phyloP scores from a whole-genome alignment of 2,797 vertebrate species.

The Pseudopleuronectes americanus region DNA sequence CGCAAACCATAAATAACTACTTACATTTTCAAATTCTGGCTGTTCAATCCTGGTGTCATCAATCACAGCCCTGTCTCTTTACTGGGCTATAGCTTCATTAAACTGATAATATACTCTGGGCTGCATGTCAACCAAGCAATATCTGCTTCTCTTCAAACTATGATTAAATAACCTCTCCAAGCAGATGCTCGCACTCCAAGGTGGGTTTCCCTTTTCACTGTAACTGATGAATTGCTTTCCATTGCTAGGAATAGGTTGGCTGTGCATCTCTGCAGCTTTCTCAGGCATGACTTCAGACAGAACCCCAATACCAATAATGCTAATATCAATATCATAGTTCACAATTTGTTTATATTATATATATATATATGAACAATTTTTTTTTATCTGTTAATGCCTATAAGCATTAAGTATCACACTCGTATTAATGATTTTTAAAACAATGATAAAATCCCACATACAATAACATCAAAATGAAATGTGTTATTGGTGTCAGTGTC shows the following conservation, averaged over 20 bases:
- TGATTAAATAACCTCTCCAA: slow-evolving; percentile 60
- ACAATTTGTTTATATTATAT: neutral
- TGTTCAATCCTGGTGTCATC: slow-evolving; percentile 48
- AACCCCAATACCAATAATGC: neutral
- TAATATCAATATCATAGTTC: neutral
- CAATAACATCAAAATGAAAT: too few species aligned
- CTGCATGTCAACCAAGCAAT: slow-evolving; percentile 51
- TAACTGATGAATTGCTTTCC: slow-evolving; percentile 32
- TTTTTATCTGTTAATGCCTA: neutral
- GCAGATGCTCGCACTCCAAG: slow-evolving; percentile 12
- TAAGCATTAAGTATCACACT: too few species aligned
- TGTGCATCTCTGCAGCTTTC: slow-evolving; percentile 5
- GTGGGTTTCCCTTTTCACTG: slow-evolving; percentile 9
- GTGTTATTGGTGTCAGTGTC: too few species aligned
- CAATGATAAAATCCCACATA: too few species aligned
- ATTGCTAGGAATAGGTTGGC: neutral
- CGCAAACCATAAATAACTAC: slow-evolving; percentile 58
- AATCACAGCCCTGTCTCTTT: slow-evolving; percentile 39
- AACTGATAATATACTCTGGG: slow-evolving; percentile 61
- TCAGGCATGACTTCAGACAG: neutral
- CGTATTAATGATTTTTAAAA: too few species aligned
- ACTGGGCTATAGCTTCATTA: slow-evolving; percentile 55
- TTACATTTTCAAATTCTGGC: slow-evolving; percentile 32
- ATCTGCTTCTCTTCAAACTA: slow-evolving; percentile 54
- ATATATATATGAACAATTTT: neutral